phyloP scores from a whole-genome alignment of 2,888 invertebrate species.

The Apoderus coryli region DNA sequence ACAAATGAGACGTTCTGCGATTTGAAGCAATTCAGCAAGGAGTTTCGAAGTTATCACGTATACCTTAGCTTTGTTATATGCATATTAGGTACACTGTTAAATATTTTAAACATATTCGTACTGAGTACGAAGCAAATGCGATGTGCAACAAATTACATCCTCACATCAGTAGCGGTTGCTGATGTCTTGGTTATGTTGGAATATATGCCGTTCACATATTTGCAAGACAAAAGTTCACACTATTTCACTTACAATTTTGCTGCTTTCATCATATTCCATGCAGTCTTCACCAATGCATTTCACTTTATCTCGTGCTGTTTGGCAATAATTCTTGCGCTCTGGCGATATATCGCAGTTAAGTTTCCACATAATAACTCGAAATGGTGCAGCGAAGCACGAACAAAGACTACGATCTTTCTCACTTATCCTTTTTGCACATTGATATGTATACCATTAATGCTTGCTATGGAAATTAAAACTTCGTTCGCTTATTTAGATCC shows the following conservation, averaged over 20 bases:
- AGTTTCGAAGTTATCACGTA: constrained; percentile 63
- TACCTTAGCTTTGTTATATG: constrained; percentile 77
- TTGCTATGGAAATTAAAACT: constrained; percentile 60
- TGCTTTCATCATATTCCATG: constrained; percentile 73
- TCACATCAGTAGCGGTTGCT: constrained; percentile 79
- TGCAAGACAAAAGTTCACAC: constrained; percentile 44
- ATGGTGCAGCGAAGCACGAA: constrained; percentile 70
- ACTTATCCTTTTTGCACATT: constrained; percentile 74
- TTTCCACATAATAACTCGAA: constrained; percentile 66
- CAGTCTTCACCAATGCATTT: constrained; percentile 74
- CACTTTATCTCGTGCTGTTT: constrained; percentile 88
- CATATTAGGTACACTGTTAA: constrained; percentile 77
- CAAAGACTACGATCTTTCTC: constrained; percentile 56
- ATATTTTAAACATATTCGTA: constrained; percentile 81
- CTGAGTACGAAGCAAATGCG: constrained; percentile 81
- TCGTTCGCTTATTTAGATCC: constrained; percentile 24
- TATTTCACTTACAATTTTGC: constrained; percentile 59
- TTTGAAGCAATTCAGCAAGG: constrained; percentile 43
- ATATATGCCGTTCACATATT: constrained; percentile 78
- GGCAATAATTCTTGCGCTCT: constrained; percentile 81
- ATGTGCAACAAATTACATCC: constrained; percentile 80
- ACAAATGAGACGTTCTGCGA: constrained; percentile 28
- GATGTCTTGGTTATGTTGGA: constrained; percentile 90
- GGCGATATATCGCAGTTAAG: constrained; percentile 78
- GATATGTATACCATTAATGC: constrained; percentile 68